A percentile compares a stretch with the other conserved stretches of the same genome.
Conservation (phyloP, 2,113 vertebrate genomes). For the Tupaia chinensis region DNA sequence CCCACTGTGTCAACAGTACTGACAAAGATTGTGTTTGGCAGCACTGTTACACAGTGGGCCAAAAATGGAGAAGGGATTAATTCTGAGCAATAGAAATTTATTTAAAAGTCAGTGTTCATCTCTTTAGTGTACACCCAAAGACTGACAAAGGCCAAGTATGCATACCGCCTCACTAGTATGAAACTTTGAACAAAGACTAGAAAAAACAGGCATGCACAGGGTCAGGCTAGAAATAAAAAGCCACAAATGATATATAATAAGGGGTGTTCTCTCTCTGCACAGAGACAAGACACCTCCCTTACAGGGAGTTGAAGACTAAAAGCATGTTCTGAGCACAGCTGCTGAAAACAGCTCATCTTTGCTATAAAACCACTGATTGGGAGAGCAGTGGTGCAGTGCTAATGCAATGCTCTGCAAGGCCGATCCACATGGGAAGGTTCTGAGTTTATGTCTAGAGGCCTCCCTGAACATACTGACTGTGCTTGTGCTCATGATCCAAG, state of each 20-base stretch:
- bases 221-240: not conserved
- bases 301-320: accelerated
- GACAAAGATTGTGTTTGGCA: conserved; percentile 10
- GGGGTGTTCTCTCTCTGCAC: too few species aligned
- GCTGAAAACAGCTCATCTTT: not conserved
- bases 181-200: conserved; percentile 31
- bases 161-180: not conserved
- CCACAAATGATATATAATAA: not conserved
- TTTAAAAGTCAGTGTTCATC: conserved; percentile 63
- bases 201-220: not conserved
- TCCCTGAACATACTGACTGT: too few species aligned
- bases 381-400: too few species aligned
- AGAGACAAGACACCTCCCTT: not conserved
- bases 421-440: too few species aligned
- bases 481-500: too few species aligned
- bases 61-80: conserved; percentile 57
- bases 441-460: too few species aligned
- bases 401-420: too few species aligned
- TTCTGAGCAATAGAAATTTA: conserved; percentile 39
- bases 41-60: not conserved
- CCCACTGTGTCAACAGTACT: conserved; percentile 67
- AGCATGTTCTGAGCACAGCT: not conserved
- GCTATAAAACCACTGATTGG: accelerated
- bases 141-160: not conserved
- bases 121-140: not conserved